Evolutionary conservation across 2,113 vertebrate species (phyloP), one percentile per base, ranked within the genome.

Genomic region (Notechis scutatus): DNA sequence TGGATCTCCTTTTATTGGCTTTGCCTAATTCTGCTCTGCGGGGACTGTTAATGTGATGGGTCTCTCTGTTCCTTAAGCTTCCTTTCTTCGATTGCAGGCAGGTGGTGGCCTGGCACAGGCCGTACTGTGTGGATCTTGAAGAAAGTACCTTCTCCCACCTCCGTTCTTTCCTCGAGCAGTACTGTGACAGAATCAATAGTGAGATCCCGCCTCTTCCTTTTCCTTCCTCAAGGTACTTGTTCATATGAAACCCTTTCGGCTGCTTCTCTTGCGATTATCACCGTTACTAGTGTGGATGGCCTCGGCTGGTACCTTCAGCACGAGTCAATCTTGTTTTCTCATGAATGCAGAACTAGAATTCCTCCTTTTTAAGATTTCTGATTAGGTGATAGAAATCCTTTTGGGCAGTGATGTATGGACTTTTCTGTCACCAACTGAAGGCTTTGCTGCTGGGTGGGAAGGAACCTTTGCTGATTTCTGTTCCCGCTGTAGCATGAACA

Each of bases 81-180:
- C 3, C 52, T 21, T 3, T 93, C 26, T 95, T 90, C 92, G 92
- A 90, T 95, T 96, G 85, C 95, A 99, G 99, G 90, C 99, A 99
- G 96, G 98, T 99, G 94, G 99, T 99, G 94, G 99, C 99, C 0
- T 99, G 99, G 99, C 99, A 99, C 96, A 97, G 99, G 93, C 99
- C 99, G 56, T 99, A 99, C 92, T 99, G 99, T 90, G 99, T 99
- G 0, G 99, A 99, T 96, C 98, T 99, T 92, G 99, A 99, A 95
- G 99, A 99, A 97, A 99, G 99, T 93, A 99, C 99, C 3, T 99
- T 99, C 95, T 98, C 99, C 0, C 99, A 99, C 93, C 97, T 99
- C 29, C 98, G 99, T 92, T 99, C 98, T 94, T 99, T 99, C 95
- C 98, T 99, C 1, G 99, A 99, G 96, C 98, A 98, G 96, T 99